Conservation (phyloP, 2,888 invertebrate genomes). For the Caenorhabditis virilis region DNA sequence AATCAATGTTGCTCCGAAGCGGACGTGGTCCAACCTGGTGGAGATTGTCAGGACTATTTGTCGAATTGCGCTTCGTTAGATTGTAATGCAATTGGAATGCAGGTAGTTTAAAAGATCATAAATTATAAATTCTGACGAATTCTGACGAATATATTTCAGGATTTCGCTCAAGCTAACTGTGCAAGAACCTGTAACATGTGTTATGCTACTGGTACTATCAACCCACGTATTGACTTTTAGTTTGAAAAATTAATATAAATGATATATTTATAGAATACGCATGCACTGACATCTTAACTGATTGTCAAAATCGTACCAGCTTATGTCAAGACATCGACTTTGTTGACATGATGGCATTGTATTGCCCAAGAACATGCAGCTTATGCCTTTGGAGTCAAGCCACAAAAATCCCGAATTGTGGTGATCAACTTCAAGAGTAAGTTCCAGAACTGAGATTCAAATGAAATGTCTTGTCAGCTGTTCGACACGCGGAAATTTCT, state of each 20-base stretch:
- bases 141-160: background rate
- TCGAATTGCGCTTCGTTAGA: constrained; percentile 24
- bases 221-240: constrained; percentile 17
- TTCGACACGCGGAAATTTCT: constrained; percentile 33
- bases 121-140: background rate
- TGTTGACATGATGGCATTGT: constrained; percentile 40
- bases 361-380: constrained; percentile 42
- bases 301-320: constrained; percentile 36
- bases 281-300: constrained; percentile 37
- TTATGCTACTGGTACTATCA: constrained; percentile 29
- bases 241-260: too few relatives aligned
- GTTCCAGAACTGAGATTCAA: too few relatives aligned
- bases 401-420: constrained; percentile 31
- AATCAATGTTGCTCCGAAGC: constrained; percentile 30
- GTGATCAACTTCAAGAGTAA: constrained; percentile 34
- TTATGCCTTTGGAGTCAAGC: constrained; percentile 30
- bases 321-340: constrained; percentile 35
- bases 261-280: constrained; percentile 36
- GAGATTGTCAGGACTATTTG: constrained; percentile 33
- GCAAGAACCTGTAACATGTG: constrained; percentile 42
- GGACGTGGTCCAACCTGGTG: constrained; percentile 31
- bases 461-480: constrained; percentile 37
- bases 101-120: too few relatives aligned
- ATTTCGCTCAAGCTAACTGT: constrained; percentile 44
- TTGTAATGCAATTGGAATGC: constrained; percentile 30